Evolutionary conservation across 2,797 vertebrate species (phyloP).

Genomic region (Gastrophryne carolinensis): DNA sequence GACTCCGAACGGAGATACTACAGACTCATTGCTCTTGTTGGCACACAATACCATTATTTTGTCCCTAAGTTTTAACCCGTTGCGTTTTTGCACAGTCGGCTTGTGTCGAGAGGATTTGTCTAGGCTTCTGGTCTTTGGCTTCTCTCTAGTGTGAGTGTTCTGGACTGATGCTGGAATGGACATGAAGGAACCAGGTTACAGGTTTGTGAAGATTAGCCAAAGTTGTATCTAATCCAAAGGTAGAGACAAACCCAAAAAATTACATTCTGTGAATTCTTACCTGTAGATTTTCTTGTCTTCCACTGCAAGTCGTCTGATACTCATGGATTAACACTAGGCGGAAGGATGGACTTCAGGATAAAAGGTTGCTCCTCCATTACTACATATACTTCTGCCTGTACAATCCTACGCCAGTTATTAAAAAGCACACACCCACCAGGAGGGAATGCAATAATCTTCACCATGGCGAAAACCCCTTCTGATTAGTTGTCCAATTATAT

Average conservation of each 20-base stretch:
- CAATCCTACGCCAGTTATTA: too few species aligned
- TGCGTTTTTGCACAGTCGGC: slow-evolving; percentile 2
- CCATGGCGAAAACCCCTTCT: too few species aligned
- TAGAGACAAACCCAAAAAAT: neutral
- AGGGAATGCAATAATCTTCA: too few species aligned
- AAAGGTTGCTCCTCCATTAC: too few species aligned
- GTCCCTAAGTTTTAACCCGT: slow-evolving; percentile 35
- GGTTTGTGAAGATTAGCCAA: neutral
- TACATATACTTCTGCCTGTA: too few species aligned
- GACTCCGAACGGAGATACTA: slow-evolving; percentile 34
- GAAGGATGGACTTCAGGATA: too few species aligned
- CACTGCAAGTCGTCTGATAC: too few species aligned
- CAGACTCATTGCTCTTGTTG: slow-evolving; percentile 36
- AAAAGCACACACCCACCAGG: too few species aligned
- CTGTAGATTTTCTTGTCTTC: too few species aligned
- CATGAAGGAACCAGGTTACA: slow-evolving; percentile 49
- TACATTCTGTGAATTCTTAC: too few species aligned
- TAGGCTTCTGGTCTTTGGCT: neutral
- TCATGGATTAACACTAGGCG: too few species aligned
- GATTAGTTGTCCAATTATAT: too few species aligned
- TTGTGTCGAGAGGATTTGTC: neutral
- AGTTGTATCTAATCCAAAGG: slow-evolving; percentile 17
- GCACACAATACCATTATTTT: slow-evolving; percentile 43
- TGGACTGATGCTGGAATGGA: slow-evolving; percentile 36
- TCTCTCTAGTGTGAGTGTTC: neutral